phyloP scores from a whole-genome alignment of 1,140 invertebrate genomes.

The Drosophila truncata region DNA sequence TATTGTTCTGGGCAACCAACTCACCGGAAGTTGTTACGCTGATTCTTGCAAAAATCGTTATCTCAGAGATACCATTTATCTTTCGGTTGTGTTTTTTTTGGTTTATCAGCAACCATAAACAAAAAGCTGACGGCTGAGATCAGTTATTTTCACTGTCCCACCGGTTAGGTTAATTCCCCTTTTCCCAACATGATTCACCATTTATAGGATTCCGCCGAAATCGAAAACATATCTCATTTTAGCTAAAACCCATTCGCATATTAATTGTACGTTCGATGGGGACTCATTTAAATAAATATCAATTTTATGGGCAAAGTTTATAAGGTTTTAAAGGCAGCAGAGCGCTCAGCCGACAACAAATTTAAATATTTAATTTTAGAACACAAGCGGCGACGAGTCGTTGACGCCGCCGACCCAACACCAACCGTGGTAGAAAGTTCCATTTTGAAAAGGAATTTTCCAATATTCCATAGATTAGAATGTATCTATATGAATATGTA shows the following conservation, averaged over 20 bases:
- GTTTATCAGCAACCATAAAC: slow-evolving; percentile 53
- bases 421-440: slow-evolving; percentile 45
- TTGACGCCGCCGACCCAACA: slow-evolving; percentile 70
- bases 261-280: slow-evolving; percentile 23
- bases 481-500: not conserved
- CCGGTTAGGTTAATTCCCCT: slow-evolving; percentile 61
- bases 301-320: slow-evolving; percentile 53
- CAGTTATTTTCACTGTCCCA: slow-evolving; percentile 21
- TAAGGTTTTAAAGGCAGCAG: slow-evolving; percentile 41
- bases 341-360: slow-evolving; percentile 61
- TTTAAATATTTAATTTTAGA: slow-evolving; percentile 83
- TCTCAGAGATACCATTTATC: slow-evolving; percentile 56
- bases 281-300: slow-evolving; percentile 52
- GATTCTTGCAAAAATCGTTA: slow-evolving; percentile 46
- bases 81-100: slow-evolving; percentile 18
- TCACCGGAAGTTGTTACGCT: slow-evolving; percentile 72
- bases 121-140: slow-evolving; percentile 52
- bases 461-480: slow-evolving; percentile 1
- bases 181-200: slow-evolving; percentile 54
- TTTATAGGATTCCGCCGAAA: slow-evolving; percentile 49
- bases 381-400: slow-evolving; percentile 57
- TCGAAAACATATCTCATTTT: slow-evolving; percentile 46
- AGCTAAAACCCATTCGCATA: slow-evolving; percentile 28
- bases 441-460: not conserved
- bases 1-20: slow-evolving; percentile 9